Base-by-base conservation (phyloP, 2,113 vertebrate genomes). In the Menura novaehollandiae region DNA sequence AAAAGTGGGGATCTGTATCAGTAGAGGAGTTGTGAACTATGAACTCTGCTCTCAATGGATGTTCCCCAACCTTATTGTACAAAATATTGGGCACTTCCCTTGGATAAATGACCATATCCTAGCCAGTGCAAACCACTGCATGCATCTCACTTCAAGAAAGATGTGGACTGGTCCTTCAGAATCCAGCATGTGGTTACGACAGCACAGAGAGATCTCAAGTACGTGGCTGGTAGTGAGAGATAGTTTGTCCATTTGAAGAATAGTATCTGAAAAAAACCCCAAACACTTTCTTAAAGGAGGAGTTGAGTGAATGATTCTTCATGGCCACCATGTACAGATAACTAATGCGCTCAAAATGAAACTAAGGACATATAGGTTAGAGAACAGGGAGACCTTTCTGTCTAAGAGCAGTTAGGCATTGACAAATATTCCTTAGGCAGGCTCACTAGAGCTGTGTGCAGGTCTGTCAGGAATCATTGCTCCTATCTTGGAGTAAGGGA, bases 71-170 rank as follows among this genome's bases (percentile, higher is more conserved):
- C 9, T 43, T 43, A 37, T 9, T n/a, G 33, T 44, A 43, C 7
- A 43, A 51, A 74, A 15, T 32, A 9, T n/a, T 78, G 47, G 47
- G 17, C 18, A 33, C 9, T 53, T 78, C 32, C 18, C 12, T 58
- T 33, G 44, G 20, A 6, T 84, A 37, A 9, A 17, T 71, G 49
- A 28, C 22, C 58, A 14, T 11, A 2, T 17, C 37, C n/a, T 94
- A 0, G 52, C 32, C 0, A 0, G 5, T 47, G 39, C 3, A 3
- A 46, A 37, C 28, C 7, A 2, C 58, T 37, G 55, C 11, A 4
- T 12, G 15, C 12, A 4, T 63, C 55, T 85, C 28, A 4, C 39
- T 53, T 64, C 7, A 22, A 7, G 51, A 14, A 35, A 49, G 43
- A 10, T 10, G 15, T 23, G 46, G 52, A 11, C 26, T 26, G 7